Evolutionary conservation across 64 coral and sea anemone genomes (phyloP), one percentile per base, ranked within the genome.

Genomic region (Montipora foliosa): DNA sequence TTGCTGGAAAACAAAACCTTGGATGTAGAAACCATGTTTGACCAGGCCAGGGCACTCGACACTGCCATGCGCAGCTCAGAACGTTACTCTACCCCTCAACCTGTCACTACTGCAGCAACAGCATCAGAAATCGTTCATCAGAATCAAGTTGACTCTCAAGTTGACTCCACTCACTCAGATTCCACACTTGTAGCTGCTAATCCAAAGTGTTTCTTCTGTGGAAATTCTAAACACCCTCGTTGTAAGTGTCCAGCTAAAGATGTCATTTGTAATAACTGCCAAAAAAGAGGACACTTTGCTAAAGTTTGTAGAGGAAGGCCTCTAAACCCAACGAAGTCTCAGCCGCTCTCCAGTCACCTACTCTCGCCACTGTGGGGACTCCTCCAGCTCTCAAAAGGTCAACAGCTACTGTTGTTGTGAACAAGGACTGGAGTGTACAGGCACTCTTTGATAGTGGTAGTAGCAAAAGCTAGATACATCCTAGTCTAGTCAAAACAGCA

Each of bases 1-100:
- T 83, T 87, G 17, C 68, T 93, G 60, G 92, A 93, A 52, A 88
- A 89, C 51, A 93, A 89, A 81, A 87, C 91, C 47, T 21, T 93
- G 15, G 73, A 93, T 87, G 52, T 94, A 49, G 83, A 92, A 50
- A 92, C 71, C 13, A 92, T 84, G 79, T 92, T 84, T 75, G 66
- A 88, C 59, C 21, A 88, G 47, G 84, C 92, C 45, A 19, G 77
- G 45, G 47, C 92, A 19, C 67, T 94, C 3, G 77, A 94, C 12
- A 83, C 87, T 55, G 92, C 87, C 1, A 57, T 88, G 67, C 70
- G 71, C 3, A 79, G 72, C 37, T 37, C 37, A 37, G 37, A 37
- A 37, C 1, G 37, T 22, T 92, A 92, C 20, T 74, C 22, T 71
- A 76, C 53, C 19, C 29, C 67, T 7, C 78, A 68, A 15, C 77